Evolutionary conservation across 1,140 invertebrate genomes (phyloP), one percentile per base, ranked within the genome.

Genomic region (Pogonus chalceus): DNA sequence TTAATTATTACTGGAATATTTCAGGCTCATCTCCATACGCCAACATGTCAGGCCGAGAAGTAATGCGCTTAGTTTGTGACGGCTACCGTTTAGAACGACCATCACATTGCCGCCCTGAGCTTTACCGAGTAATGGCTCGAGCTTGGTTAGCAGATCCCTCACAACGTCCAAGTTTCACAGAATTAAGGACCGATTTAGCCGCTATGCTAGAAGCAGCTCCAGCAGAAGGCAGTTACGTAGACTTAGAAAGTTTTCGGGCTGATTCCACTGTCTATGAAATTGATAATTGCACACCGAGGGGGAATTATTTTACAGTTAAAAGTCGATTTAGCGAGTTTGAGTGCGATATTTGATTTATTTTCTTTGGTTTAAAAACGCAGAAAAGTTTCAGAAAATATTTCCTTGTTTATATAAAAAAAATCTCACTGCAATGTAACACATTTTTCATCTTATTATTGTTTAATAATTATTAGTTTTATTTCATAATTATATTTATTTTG

Each of bases 21-120:
- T 46, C 59, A 88, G 87, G 87, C 53, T 88, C 85, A 20, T 90
- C 87, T 60, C 87, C 87, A 1, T 90, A 90, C 67, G 83, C 85
- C 20, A 82, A 85, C 37, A 82, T 89, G 78, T 83, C 83, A 18
- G 86, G 86, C 0, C 74, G 84, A 1, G 85, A 90, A 65, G 87
- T 90, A 12, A 82, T 88, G 68, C 73, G 83, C 1, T 78, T 80
- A 43, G 85, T 90, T 37, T 79, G 84, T 14, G 83, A 83, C 57
- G 87, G 87, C 23, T 81, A 87, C 63, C 75, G 85, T 1, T 73
- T 88, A 4, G 85, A 88, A 58, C 73, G 85, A 55, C 87, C 87
- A 1, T 78, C 80, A 35, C 85, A 89, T 68, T 88, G 86, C 65
- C 78, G 80, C 52, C 79, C 80, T 43, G 82, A 87, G 64, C 74